phyloP scores from a whole-genome alignment of 2,113 vertebrate species.

The Sylvilagus bachmani region DNA sequence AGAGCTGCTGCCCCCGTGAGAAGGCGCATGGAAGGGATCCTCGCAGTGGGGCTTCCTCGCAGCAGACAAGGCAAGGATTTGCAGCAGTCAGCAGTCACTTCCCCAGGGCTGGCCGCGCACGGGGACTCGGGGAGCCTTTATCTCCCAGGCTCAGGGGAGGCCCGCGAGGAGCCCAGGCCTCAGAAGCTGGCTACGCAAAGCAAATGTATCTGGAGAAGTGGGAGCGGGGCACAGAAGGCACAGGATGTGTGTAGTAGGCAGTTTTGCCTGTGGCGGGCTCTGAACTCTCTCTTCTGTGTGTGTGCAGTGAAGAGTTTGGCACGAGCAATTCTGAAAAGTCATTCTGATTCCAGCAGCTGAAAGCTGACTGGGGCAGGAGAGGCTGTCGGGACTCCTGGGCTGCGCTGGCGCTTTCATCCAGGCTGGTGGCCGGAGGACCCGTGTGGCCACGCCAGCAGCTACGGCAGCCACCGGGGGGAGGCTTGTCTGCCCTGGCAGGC shows the following conservation, averaged over 20 bases:
- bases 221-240: conserved; percentile 5
- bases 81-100: background rate
- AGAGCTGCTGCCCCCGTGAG: conserved; percentile 39
- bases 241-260: conserved; percentile 25
- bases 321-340: conserved; percentile 54
- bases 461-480: background rate
- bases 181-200: conserved; percentile 26
- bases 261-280: background rate
- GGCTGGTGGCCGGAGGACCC: background rate
- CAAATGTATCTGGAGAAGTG: conserved; percentile 23
- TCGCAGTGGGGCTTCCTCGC: background rate
- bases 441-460: background rate
- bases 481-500: background rate
- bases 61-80: background rate
- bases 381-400: conserved; percentile 2
- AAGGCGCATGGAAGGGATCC: conserved; percentile 6
- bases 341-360: conserved; percentile 28
- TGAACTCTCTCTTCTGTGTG: conserved; percentile 40
- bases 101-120: background rate
- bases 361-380: background rate
- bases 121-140: background rate
- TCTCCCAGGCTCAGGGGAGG: background rate
- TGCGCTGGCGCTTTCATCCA: background rate
- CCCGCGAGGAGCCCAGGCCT: background rate
- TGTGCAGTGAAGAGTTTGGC: conserved; percentile 22